Conservation (phyloP, 2,113 vertebrate species). For the Gopherus evgoodei region DNA sequence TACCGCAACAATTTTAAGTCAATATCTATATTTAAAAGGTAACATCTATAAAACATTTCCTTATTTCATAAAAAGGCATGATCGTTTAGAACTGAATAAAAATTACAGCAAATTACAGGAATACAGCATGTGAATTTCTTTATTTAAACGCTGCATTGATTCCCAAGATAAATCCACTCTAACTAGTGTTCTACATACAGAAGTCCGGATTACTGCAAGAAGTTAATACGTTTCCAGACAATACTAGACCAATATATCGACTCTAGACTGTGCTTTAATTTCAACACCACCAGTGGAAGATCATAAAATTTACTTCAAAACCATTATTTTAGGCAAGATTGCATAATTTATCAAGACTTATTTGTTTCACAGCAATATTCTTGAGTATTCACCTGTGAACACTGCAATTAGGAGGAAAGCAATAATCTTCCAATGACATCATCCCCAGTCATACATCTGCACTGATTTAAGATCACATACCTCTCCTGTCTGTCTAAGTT, state of each 20-base stretch:
- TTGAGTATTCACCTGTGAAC: constrained; percentile 50
- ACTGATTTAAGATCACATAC: constrained; percentile 18
- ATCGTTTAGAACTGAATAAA: not conserved
- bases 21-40: not conserved
- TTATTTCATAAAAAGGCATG: not conserved
- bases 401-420: constrained; percentile 54
- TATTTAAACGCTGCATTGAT: not conserved
- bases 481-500: constrained; percentile 50
- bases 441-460: constrained; percentile 50
- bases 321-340: constrained; percentile 48
- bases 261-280: constrained; percentile 23
- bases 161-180: not conserved
- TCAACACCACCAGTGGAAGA: constrained; percentile 46
- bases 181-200: not conserved
- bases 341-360: constrained; percentile 58
- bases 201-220: not conserved
- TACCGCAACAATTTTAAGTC: not conserved
- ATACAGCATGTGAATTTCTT: not conserved
- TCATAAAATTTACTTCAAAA: constrained; percentile 63
- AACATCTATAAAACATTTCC: not conserved
- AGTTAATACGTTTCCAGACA: constrained; percentile 52
- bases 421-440: constrained; percentile 62
- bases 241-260: constrained; percentile 65
- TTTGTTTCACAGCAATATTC: constrained; percentile 54
- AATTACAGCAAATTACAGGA: not conserved